These are phyloP conservation scores for Numenius phaeopus DNA, from an alignment of 2,797 vertebrate species.

Conservation along the genomic window DNA sequence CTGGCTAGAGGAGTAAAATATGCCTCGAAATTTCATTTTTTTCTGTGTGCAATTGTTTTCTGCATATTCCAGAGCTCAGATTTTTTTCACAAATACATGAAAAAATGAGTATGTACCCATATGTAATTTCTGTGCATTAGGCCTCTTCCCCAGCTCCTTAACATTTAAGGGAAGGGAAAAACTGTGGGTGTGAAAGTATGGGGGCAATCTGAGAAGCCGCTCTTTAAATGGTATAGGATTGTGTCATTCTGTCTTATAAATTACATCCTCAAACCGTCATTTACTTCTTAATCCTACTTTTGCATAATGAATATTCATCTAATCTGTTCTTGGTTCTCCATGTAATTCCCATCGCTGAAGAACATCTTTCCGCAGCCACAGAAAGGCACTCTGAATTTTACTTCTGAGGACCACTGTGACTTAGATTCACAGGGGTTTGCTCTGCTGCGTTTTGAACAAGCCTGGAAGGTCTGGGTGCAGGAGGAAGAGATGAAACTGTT, in stretches of 20 bases:
- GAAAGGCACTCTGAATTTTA: neutral
- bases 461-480: neutral
- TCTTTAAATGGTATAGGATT: conserved; percentile 42
- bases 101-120: neutral
- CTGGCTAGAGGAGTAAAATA: neutral
- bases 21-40: neutral
- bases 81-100: neutral
- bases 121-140: neutral
- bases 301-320: conserved; percentile 43
- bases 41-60: neutral
- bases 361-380: neutral
- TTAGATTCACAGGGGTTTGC: accelerated
- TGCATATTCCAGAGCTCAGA: neutral
- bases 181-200: conserved; percentile 23
- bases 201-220: conserved; percentile 43
- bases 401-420: neutral
- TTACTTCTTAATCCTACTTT: conserved; percentile 28
- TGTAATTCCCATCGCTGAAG: neutral
- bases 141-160: conserved; percentile 27
- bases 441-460: neutral
- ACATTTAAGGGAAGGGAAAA: conserved; percentile 26
- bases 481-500: neutral
- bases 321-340: neutral
- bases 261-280: conserved; percentile 8
- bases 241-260: conserved; percentile 42